phyloP scores from a whole-genome alignment of 1,140 invertebrate genomes.

The Goniozus legneri region DNA sequence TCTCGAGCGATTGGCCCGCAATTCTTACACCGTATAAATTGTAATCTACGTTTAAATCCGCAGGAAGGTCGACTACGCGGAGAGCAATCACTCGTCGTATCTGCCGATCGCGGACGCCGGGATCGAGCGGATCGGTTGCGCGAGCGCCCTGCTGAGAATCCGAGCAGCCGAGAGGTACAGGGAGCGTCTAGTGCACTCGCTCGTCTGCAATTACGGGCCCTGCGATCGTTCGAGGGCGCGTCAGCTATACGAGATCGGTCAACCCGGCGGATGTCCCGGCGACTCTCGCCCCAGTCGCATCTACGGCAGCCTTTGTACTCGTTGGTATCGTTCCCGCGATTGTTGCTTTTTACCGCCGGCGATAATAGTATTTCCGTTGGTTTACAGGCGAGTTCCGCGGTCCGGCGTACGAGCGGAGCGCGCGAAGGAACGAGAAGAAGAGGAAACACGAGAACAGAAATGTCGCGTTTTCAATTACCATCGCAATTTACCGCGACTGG shows the following conservation, averaged over 20 bases:
- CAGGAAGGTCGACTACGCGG: conserved; percentile 29
- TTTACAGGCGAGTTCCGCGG: no score
- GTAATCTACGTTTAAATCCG: conserved; percentile 8
- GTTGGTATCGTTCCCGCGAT: no score
- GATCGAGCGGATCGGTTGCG: conserved; percentile 35
- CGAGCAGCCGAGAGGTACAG: conserved; percentile 2
- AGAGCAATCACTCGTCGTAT: conserved; percentile 24
- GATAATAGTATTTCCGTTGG: no score
- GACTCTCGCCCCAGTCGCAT: no score
- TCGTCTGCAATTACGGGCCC: conserved; percentile 48
- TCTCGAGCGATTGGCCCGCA: no score
- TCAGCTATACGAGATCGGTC: conserved; percentile 32
- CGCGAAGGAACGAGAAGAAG: no score
- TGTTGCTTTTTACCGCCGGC: no score
- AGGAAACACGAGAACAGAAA: no score
- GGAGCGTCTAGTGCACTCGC: conserved; percentile 33
- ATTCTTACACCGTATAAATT: conserved; percentile 1
- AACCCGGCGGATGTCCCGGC: conserved; percentile 34
- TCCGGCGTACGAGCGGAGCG: no score
- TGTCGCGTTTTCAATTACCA: no score
- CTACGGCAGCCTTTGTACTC: no score
- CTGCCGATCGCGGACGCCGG: conserved; percentile 29
- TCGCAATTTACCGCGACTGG: no score
- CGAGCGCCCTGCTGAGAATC: conserved; percentile 34
- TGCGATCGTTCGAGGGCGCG: conserved; percentile 32